A percentile compares a stretch with the other conserved stretches of the same genome.
Conservation (phyloP, 2,113 vertebrate genomes). For the Accipiter virgatus region DNA sequence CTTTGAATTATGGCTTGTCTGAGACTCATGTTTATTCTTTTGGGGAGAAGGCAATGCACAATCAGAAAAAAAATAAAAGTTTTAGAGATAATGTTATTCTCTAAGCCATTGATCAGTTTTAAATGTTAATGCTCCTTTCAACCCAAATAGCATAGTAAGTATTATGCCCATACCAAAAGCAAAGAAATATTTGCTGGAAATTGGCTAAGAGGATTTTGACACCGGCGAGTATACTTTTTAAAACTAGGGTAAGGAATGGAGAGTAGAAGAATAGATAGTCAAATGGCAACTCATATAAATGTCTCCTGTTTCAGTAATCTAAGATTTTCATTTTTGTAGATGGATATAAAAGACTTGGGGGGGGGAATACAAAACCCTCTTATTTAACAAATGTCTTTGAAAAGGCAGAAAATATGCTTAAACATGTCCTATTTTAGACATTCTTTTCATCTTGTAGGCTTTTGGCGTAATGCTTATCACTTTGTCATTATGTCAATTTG, state of each 20-base stretch:
- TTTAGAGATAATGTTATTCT: background rate
- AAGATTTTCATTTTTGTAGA: background rate
- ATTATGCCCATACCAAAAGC: background rate
- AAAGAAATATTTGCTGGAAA: background rate
- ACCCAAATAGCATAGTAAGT: background rate
- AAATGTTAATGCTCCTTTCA: background rate
- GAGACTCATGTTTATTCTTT: background rate
- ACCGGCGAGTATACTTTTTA: background rate
- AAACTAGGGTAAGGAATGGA: background rate
- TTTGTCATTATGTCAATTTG: slow-evolving; percentile 40
- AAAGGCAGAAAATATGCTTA: slow-evolving; percentile 51
- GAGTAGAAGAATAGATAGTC: background rate
- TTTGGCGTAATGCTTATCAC: slow-evolving; percentile 24
- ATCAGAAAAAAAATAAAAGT: too few species aligned
- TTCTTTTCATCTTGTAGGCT: slow-evolving; percentile 24
- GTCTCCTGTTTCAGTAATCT: background rate
- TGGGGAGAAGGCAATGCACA: background rate
- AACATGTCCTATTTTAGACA: slow-evolving; percentile 32
- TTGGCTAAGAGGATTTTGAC: background rate
- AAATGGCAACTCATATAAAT: background rate
- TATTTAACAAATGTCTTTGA: background rate
- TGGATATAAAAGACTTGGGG: background rate
- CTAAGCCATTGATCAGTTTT: background rate
- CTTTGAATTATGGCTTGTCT: background rate
- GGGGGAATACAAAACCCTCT: background rate